Evolutionary conservation across 2,113 vertebrate species (phyloP).

Genomic region (Pelobates fuscus): DNA sequence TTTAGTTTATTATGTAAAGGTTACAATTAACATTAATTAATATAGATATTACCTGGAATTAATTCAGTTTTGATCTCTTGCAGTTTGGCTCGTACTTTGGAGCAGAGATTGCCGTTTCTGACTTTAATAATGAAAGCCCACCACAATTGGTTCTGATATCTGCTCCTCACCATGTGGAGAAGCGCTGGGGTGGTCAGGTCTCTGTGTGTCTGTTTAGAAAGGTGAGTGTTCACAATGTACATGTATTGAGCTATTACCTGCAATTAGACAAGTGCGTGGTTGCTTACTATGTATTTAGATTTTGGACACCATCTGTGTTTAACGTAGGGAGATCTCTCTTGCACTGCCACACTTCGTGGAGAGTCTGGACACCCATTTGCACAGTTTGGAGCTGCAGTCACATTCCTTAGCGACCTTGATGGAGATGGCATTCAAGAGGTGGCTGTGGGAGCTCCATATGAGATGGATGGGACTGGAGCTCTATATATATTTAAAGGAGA

Average conservation of each 20-base stretch:
- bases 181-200: conserved; percentile 22
- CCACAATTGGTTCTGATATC: conserved; percentile 28
- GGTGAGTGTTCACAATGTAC: conserved; percentile 16
- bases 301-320: too few species aligned
- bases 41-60: too few species aligned
- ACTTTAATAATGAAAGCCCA: conserved; percentile 10
- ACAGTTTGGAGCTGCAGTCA: conserved; percentile 76
- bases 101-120: conserved; percentile 23
- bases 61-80: neutral
- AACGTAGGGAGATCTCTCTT: conserved; percentile 10
- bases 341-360: conserved; percentile 46
- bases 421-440: conserved; percentile 75
- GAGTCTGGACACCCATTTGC: conserved; percentile 59
- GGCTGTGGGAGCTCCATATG: conserved; percentile 80
- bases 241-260: too few species aligned
- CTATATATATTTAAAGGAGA: conserved; percentile 78
- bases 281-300: too few species aligned
- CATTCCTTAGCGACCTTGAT: conserved; percentile 70
- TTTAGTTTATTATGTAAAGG: too few species aligned
- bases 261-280: too few species aligned
- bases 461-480: conserved; percentile 70
- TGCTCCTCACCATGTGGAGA: conserved; percentile 19
- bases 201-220: conserved; percentile 4
- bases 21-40: too few species aligned
- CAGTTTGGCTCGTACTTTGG: conserved; percentile 39